phyloP scores from a whole-genome alignment of 2,888 invertebrate genomes.

The Encarsia formosa region DNA sequence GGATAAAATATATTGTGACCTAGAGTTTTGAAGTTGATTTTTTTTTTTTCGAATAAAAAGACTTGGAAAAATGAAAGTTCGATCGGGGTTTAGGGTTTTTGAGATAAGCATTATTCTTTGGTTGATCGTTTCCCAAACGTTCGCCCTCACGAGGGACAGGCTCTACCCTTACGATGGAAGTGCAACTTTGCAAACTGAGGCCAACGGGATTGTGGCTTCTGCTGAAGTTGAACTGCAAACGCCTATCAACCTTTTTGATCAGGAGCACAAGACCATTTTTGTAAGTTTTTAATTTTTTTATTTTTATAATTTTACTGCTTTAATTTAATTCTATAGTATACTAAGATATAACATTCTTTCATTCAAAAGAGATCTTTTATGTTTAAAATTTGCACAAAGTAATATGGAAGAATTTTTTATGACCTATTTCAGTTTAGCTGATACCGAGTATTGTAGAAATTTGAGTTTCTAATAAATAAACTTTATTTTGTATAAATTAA shows the following conservation, averaged over 20 bases:
- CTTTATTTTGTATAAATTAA: too few species aligned
- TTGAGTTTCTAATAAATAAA: too few species aligned
- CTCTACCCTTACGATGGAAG: conserved; percentile 40
- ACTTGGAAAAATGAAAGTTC: too few species aligned
- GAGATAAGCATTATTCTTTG: conserved; percentile 34
- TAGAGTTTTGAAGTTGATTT: too few species aligned
- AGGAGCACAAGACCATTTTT: conserved; percentile 69
- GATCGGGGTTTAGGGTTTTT: too few species aligned
- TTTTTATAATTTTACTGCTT: neutral
- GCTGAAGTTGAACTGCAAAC: conserved; percentile 63
- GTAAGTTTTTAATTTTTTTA: conserved; percentile 69
- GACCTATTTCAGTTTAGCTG: too few species aligned
- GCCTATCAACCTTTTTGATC: conserved; percentile 77
- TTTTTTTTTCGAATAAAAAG: too few species aligned
- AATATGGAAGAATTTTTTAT: too few species aligned
- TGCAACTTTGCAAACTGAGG: conserved; percentile 36
- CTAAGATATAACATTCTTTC: neutral
- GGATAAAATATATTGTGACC: too few species aligned
- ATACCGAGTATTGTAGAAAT: too few species aligned
- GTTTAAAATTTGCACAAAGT: neutral
- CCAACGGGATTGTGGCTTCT: conserved; percentile 43
- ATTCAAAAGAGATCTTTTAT: neutral
- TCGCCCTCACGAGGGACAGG: conserved; percentile 37
- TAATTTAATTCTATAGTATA: neutral
- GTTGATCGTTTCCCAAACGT: conserved; percentile 29